phyloP scores from a whole-genome alignment of 2,888 invertebrate species.

The Nematopogon swammerdamellus region DNA sequence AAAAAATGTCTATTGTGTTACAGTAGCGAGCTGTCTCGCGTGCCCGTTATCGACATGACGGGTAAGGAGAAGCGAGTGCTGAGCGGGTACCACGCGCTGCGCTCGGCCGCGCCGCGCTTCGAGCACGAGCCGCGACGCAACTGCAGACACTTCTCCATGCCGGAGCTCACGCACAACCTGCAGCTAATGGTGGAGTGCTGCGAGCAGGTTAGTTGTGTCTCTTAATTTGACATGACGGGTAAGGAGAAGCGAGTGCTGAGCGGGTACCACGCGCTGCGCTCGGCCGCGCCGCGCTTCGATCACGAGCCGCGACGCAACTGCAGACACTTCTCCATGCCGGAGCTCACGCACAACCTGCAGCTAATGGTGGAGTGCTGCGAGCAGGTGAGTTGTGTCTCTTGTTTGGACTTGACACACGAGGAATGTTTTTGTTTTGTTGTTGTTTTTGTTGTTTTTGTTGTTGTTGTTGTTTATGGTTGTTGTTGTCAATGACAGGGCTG shows the following conservation, averaged over 20 bases:
- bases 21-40: conserved; percentile 71
- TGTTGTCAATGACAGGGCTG: no score
- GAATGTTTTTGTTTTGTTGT: no score
- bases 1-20: background rate
- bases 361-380: conserved; percentile 91
- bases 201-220: conserved; percentile 88
- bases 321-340: conserved; percentile 77
- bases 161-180: conserved; percentile 91
- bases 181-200: conserved; percentile 88
- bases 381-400: no score
- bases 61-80: conserved; percentile 91
- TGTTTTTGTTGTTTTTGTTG: no score
- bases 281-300: conserved; percentile 63
- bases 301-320: conserved; percentile 60
- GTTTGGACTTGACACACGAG: no score
- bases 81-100: conserved; percentile 89
- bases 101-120: conserved; percentile 64
- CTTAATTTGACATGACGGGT: no score
- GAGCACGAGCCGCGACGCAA: conserved; percentile 62
- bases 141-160: conserved; percentile 70
- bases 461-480: no score
- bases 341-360: conserved; percentile 89
- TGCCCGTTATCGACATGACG: conserved; percentile 99
- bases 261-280: conserved; percentile 88
- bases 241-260: conserved; percentile 88